These are phyloP conservation scores for Ciconia nigra DNA, from an alignment of 2,797 vertebrate genomes.

Conservation along the genomic window DNA sequence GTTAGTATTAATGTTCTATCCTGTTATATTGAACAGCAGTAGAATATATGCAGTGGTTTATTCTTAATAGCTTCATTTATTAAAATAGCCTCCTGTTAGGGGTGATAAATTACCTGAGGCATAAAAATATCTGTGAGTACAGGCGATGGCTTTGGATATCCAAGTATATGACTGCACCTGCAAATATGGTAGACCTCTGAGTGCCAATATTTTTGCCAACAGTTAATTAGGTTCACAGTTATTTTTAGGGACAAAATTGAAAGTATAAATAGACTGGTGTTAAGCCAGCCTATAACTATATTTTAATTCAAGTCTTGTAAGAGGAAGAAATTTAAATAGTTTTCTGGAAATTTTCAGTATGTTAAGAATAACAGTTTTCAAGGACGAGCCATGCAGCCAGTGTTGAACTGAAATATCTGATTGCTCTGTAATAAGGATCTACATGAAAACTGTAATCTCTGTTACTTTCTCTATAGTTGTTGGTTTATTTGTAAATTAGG, in stretches of 20 bases:
- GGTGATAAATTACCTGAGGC: constrained; percentile 43
- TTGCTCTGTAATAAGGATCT: background rate
- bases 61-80: constrained; percentile 58
- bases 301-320: constrained; percentile 8
- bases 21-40: constrained; percentile 31
- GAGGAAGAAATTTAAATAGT: background rate
- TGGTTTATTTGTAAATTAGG: background rate
- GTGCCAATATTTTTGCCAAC: constrained; percentile 54
- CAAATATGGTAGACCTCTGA: constrained; percentile 32
- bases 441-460: background rate
- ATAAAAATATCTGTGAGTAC: constrained; percentile 22
- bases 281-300: constrained; percentile 7
- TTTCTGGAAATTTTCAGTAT: background rate
- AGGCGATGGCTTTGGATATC: background rate
- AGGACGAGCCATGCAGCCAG: background rate
- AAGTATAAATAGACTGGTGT: constrained; percentile 45
- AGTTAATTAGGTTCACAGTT: constrained; percentile 61
- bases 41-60: constrained; percentile 38
- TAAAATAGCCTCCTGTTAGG: constrained; percentile 42
- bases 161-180: constrained; percentile 29
- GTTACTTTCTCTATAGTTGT: background rate
- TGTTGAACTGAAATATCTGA: background rate
- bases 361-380: background rate
- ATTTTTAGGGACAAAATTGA: constrained; percentile 49
- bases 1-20: constrained; percentile 18